A percentile compares a stretch with the other conserved stretches of the same genome.
Evolutionary conservation across 2,113 vertebrate species (phyloP).

Genomic region (Engystomops pustulosus): DNA sequence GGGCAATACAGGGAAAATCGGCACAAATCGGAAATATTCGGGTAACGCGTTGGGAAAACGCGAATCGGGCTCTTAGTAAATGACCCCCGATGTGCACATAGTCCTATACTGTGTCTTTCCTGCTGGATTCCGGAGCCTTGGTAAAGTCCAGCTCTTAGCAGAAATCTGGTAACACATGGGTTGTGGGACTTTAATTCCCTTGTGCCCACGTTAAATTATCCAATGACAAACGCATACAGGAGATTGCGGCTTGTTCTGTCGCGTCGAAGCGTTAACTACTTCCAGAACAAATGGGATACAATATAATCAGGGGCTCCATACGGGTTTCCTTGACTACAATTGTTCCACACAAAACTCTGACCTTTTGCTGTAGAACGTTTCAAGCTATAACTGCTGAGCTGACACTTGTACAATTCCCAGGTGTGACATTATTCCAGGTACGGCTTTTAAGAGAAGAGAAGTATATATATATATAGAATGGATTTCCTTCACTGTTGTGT

Average conservation of each 20-base stretch:
- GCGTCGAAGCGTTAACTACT: neutral
- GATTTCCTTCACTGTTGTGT: too few species aligned
- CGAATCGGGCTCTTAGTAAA: too few species aligned
- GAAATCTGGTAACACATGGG: too few species aligned
- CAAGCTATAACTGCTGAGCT: neutral
- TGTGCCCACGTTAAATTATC: too few species aligned
- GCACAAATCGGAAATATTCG: too few species aligned
- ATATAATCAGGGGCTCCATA: neutral
- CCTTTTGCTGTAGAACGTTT: slow-evolving; percentile 12
- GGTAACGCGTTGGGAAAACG: too few species aligned
- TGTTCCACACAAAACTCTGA: slow-evolving; percentile 16
- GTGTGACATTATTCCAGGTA: slow-evolving; percentile 15
- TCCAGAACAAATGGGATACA: neutral
- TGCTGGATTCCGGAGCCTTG: too few species aligned
- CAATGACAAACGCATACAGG: neutral
- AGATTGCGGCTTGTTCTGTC: neutral
- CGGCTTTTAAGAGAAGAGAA: neutral
- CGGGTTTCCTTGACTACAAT: slow-evolving; percentile 33
- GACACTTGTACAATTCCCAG: slow-evolving; percentile 8
- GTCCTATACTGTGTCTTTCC: too few species aligned
- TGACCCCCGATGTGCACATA: too few species aligned
- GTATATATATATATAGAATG: too few species aligned
- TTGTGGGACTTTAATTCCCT: neutral
- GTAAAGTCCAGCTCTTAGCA: too few species aligned
- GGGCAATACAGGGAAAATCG: too few species aligned